These are phyloP conservation scores for Plotosus lineatus DNA, from an alignment of 2,113 vertebrate species.

Conservation along the genomic window DNA sequence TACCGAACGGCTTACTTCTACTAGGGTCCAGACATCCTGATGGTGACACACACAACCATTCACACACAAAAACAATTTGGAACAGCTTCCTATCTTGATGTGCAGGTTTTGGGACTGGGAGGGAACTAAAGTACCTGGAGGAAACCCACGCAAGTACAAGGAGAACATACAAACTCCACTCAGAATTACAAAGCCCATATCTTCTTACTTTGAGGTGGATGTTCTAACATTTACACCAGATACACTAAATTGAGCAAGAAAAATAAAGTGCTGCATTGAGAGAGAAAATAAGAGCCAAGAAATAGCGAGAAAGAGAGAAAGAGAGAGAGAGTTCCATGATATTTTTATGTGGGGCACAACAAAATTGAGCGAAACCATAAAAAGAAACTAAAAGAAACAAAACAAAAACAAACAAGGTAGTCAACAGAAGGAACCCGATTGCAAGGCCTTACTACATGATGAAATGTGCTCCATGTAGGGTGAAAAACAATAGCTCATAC, in stretches of 20 bases:
- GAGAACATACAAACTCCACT: no score
- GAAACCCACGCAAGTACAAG: no score
- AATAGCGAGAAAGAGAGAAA: neutral
- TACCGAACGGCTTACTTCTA: no score
- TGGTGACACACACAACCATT: no score
- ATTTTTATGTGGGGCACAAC: slow-evolving; percentile 52
- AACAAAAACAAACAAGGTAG: slow-evolving; percentile 27
- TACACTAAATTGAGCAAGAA: slow-evolving; percentile 17
- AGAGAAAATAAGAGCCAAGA: neutral
- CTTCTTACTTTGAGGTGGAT: no score
- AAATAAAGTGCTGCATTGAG: neutral
- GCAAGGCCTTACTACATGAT: neutral
- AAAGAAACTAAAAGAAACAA: slow-evolving; percentile 42
- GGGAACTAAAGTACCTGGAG: no score
- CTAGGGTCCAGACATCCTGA: no score
- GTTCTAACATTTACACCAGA: no score
- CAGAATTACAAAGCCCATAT: no score
- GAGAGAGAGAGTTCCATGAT: slow-evolving; percentile 61
- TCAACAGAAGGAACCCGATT: neutral
- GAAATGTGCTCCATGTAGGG: neutral
- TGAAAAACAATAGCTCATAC: neutral
- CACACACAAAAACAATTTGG: no score
- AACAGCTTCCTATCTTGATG: no score
- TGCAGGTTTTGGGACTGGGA: no score
- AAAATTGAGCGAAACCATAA: slow-evolving; percentile 63